A percentile compares a stretch with the other conserved stretches of the same genome.
Evolutionary conservation across 2,113 vertebrate genomes (phyloP).

Genomic region (Hippocampus abdominalis): DNA sequence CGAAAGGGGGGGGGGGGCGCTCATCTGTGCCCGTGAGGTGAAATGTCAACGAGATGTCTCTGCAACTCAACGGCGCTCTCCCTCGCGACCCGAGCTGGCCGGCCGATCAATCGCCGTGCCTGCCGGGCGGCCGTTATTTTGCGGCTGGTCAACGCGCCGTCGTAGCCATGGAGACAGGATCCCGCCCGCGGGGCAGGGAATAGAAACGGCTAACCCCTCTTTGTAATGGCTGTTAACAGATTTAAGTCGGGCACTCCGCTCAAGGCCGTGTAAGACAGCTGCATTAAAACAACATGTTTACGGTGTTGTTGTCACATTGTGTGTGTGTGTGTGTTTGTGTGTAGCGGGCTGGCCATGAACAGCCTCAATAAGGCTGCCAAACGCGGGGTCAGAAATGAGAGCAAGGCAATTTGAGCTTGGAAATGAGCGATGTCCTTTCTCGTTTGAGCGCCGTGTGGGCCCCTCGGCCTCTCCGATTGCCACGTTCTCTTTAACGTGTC

Average conservation of each 20-base stretch:
- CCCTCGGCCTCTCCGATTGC: conserved; percentile 45
- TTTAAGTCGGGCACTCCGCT: conserved; percentile 13
- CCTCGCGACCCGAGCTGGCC: conserved; percentile 18
- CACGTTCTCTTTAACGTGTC: conserved; percentile 52
- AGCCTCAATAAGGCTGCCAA: conserved; percentile 62
- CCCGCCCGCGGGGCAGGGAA: conserved; percentile 27
- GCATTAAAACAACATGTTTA: conserved; percentile 7
- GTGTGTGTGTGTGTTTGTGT: conserved; percentile 6
- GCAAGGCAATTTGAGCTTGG: conserved; percentile 77
- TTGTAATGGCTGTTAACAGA: conserved; percentile 39
- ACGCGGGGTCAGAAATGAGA: conserved; percentile 74
- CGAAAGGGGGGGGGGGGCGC: conserved; percentile 7
- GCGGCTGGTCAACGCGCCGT: conserved; percentile 42
- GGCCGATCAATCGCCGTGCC: conserved; percentile 44
- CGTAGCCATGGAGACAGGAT: conserved; percentile 57
- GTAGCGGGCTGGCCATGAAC: conserved; percentile 26
- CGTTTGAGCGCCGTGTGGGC: conserved; percentile 64
- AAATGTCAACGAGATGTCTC: conserved; percentile 55
- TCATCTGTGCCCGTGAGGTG: conserved; percentile 45
- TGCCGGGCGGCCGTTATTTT: conserved; percentile 48
- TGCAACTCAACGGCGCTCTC: conserved; percentile 21
- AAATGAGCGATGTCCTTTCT: conserved; percentile 77
- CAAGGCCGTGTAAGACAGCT: neutral
- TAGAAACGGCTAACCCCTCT: conserved; percentile 38
- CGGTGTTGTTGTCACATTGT: neutral